Base-by-base conservation (phyloP, 2,113 vertebrate genomes). In the Pelobates fuscus region DNA sequence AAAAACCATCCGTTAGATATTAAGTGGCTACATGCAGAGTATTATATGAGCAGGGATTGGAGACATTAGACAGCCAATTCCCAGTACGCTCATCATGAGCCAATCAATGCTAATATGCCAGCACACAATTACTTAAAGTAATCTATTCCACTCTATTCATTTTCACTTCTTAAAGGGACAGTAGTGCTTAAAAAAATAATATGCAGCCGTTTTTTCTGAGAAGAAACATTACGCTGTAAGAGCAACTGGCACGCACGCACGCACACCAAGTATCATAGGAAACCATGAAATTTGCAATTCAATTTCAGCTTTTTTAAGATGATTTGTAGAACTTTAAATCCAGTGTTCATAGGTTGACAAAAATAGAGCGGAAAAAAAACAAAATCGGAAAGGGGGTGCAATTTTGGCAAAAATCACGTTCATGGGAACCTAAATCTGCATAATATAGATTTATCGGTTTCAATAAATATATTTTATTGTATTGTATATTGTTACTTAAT, bases 381-480 rank as follows among this genome's bases (percentile, higher is more conserved):
- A 67, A 44, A 49, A 59, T 20, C 67, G 65, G 71, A 81, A 79
- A 37, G 77, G 55, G 32, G 64, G 54, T 59, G 52, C n/a, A 49
- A 43, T 60, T 49, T n/a, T 76, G 86, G 87, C 86, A 83, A 87
- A 78, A 86, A 84, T 82, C 84, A 81, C 79, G 87, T 30, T 59
- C 23, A 49, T 27, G 62, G 85, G 84, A 88, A 74, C 61, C 66
- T 74, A 26, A 89, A 86, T 85, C 85, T 89, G 90, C 89, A 91
- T 92, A 90, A 82, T 86, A n/a, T n/a, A n/a, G 83, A 84, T 91
- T 88, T 87, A 90, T 87, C 89, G 88, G 89, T 84, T 90, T 65
- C n/a, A 67, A n/a, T n/a, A n/a, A n/a, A n/a, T n/a, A n/a, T n/a
- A n/a, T n/a, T n/a, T n/a, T n/a, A n/a, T n/a, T n/a, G n/a, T n/a